A percentile compares a stretch with the other conserved stretches of the same genome.
Evolutionary conservation across 2,113 vertebrate species (phyloP).

Genomic region (Oenanthe oenanthe): DNA sequence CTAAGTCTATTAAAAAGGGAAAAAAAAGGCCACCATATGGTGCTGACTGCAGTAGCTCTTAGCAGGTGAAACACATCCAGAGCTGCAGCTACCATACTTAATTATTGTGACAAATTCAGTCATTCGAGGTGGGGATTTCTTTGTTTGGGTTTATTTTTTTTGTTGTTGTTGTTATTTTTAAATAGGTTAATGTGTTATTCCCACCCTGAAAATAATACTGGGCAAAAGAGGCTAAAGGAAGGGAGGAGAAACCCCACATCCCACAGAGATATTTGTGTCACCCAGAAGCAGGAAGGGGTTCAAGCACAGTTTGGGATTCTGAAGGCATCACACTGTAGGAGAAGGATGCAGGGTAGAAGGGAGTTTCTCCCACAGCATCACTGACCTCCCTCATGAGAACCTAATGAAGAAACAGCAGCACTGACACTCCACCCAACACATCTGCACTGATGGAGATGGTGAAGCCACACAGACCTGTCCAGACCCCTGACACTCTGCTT

Average conservation of each 20-base stretch:
- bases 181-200: background rate
- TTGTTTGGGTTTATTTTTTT: background rate
- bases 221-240: background rate
- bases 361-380: background rate
- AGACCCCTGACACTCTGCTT: background rate
- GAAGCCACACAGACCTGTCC: background rate
- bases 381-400: background rate
- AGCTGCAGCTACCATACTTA: slow-evolving; percentile 43
- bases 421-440: background rate
- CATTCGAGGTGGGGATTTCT: background rate
- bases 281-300: background rate
- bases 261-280: background rate
- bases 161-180: background rate
- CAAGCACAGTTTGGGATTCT: background rate
- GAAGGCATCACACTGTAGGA: background rate
- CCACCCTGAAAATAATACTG: background rate
- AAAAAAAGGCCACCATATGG: slow-evolving; percentile 48
- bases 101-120: slow-evolving; percentile 55
- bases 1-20: slow-evolving; percentile 25
- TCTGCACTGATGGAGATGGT: accelerated
- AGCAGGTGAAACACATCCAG: slow-evolving; percentile 62
- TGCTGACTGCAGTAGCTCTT: slow-evolving; percentile 51
- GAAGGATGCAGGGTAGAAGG: background rate
- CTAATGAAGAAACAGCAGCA: background rate
- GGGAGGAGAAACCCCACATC: background rate